Conservation (phyloP, 2,113 vertebrate species). For the Salminus brasiliensis region DNA sequence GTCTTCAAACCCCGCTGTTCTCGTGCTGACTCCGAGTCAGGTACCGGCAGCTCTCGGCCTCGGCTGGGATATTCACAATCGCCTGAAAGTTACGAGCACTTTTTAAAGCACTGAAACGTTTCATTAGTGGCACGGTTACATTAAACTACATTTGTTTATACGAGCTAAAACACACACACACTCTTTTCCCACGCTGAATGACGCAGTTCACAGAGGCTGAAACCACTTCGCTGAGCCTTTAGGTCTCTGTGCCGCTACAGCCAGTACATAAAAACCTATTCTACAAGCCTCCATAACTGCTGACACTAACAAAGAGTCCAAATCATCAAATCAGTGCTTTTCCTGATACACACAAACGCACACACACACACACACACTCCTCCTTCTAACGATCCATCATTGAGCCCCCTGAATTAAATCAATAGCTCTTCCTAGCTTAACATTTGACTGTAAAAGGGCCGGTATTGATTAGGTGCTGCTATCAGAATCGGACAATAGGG, state of each 20-base stretch:
- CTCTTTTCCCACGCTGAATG: slow-evolving; percentile 31
- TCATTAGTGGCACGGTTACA: slow-evolving; percentile 67
- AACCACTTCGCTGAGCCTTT: slow-evolving; percentile 1
- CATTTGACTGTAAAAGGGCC: slow-evolving; percentile 41
- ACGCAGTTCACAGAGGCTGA: slow-evolving; percentile 1
- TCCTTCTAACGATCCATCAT: slow-evolving; percentile 27
- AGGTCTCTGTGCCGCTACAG: slow-evolving; percentile 21
- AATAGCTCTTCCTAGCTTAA: slow-evolving; percentile 36
- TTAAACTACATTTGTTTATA: slow-evolving; percentile 72
- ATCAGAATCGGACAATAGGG: slow-evolving; percentile 36
- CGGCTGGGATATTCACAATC: not conserved
- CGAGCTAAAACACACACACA: slow-evolving; percentile 60
- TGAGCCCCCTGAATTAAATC: slow-evolving; percentile 40
- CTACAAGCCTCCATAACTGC: slow-evolving; percentile 25
- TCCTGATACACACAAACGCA: slow-evolving; percentile 45
- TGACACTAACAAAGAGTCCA: slow-evolving; percentile 33
- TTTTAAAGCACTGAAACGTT: slow-evolving; percentile 58
- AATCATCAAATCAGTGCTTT: slow-evolving; percentile 31
- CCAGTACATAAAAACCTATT: slow-evolving; percentile 35
- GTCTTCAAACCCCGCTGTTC: too few relatives aligned
- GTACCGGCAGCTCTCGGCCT: slow-evolving; percentile 51
- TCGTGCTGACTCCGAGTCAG: slow-evolving; percentile 49
- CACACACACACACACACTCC: slow-evolving; percentile 39
- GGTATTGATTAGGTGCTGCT: slow-evolving; percentile 41
- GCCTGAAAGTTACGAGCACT: slow-evolving; percentile 60